Evolutionary conservation across 1,140 invertebrate species (phyloP).

Genomic region (Pseudachorutes palmiensis): DNA sequence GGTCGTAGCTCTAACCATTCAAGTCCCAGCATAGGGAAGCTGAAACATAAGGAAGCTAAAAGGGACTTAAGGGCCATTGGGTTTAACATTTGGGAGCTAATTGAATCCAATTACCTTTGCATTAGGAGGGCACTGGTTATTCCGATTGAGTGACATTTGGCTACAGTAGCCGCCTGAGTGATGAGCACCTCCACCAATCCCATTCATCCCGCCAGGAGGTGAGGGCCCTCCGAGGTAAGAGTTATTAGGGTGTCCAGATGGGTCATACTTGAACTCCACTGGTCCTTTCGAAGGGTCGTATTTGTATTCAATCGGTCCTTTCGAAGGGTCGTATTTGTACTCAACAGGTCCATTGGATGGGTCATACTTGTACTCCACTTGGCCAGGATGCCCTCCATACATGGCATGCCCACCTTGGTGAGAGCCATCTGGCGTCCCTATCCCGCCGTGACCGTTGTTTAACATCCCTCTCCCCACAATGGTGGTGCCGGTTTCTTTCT

Average conservation of each 20-base stretch:
- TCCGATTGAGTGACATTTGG: constrained; percentile 38
- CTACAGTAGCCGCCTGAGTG: constrained; percentile 38
- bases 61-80: too few species aligned
- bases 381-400: constrained; percentile 18
- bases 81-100: too few species aligned
- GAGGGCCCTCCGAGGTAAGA: constrained; percentile 22
- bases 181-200: constrained; percentile 28
- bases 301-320: neutral
- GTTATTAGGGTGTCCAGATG: constrained; percentile 9
- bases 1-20: too few species aligned
- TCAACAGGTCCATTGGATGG: neutral
- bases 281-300: constrained; percentile 5
- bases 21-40: too few species aligned
- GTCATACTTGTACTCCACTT: neutral
- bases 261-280: neutral
- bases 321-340: neutral
- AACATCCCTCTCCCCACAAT: constrained; percentile 5
- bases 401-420: constrained; percentile 13
- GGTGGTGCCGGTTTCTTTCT: neutral
- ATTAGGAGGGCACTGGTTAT: constrained; percentile 32
- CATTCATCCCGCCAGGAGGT: constrained; percentile 24
- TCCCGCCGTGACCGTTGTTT: constrained; percentile 12
- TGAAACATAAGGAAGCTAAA: too few species aligned
- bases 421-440: constrained; percentile 17
- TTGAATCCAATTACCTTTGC: constrained; percentile 23